Evolutionary conservation across 2,797 vertebrate genomes (phyloP), one percentile per base, ranked within the genome.

Genomic region (Tragopan temminckii): DNA sequence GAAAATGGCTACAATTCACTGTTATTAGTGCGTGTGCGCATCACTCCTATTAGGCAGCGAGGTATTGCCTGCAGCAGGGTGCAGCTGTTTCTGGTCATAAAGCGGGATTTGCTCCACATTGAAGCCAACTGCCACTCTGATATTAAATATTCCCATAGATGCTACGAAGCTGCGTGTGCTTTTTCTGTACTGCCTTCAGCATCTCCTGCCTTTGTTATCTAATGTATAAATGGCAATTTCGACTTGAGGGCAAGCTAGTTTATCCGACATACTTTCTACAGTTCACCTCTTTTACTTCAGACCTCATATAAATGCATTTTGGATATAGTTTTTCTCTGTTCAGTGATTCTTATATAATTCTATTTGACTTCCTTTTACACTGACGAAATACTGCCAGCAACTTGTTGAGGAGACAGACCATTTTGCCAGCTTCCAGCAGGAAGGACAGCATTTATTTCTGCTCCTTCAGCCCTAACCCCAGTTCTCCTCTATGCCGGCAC

Each of bases 1-100:
- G 88, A 94, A 97, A 96, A 93, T 91, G 90, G 70, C n/a, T 91
- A 75, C 93, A 89, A 96, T 92, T 97, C 94, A 84, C 53, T 92
- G 85, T 90, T 93, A 89, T 89, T 95, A 93, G 76, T 82, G 85
- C 88, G 93, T 48, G 76, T 19, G 48, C 3, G 2, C 85, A 92
- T 89, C 74, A 43, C 20, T 88, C 74, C 84, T 92, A 80, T 81
- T 89, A 85, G 87, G 89, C 33, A 1, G 33, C 4, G 90, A 79
- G 92, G 75, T 61, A 77, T 8, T 89, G 91, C 93, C 85, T 27
- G 3, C 61, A 94, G 94, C 79, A 7, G 68, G 61, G 50, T 69
- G 89, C 96, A 94, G 80, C 79, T 95, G 88, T 89, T 91, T 80
- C 72, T 43, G 88, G 93, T 79, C 87, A 90, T 45, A 94, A 96